Evolutionary conservation across 2,797 vertebrate species (phyloP).

Genomic region (Cyprinella venusta): DNA sequence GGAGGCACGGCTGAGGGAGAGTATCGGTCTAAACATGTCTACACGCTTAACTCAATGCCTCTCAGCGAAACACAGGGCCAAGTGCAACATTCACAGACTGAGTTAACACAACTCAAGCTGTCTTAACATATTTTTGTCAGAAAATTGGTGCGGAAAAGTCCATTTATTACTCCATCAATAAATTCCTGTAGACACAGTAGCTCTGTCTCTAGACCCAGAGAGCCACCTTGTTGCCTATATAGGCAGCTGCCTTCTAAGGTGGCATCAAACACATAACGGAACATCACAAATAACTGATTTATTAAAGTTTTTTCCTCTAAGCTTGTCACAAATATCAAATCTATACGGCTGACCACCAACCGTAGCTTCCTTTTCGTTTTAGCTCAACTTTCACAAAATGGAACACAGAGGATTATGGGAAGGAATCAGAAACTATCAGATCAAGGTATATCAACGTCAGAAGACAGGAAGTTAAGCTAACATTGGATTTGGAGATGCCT

Average conservation of each 20-base stretch:
- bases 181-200: neutral
- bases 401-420: neutral
- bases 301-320: too few species aligned
- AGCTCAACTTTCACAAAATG: neutral
- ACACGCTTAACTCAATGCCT: conserved; percentile 25
- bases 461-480: neutral
- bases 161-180: neutral
- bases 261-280: neutral
- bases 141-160: neutral
- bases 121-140: conserved; percentile 50
- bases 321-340: too few species aligned
- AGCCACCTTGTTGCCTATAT: neutral
- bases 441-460: too few species aligned
- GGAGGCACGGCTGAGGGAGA: conserved; percentile 17
- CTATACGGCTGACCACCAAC: too few species aligned
- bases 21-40: conserved; percentile 42
- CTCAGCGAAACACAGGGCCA: conserved; percentile 43
- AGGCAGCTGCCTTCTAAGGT: neutral
- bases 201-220: neutral
- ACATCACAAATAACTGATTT: neutral
- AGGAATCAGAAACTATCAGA: neutral
- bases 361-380: neutral
- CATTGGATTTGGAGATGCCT: neutral
- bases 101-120: conserved; percentile 54
- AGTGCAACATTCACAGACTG: conserved; percentile 54